These are phyloP conservation scores for Brachypodius melanocephalos DNA, from an alignment of 2,113 vertebrate species.

Conservation along the genomic window DNA sequence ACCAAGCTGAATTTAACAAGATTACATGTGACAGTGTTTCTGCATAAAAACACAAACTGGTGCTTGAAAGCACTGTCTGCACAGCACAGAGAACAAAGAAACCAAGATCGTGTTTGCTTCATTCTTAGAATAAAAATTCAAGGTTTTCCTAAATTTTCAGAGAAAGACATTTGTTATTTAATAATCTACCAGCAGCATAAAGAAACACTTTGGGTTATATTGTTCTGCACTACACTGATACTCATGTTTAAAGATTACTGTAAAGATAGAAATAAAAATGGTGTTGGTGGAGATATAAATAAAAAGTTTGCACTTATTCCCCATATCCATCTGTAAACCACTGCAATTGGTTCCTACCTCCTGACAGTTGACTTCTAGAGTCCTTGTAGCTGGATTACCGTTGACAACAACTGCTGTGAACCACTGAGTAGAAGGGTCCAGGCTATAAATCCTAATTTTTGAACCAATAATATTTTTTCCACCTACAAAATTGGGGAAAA, in stretches of 20 bases:
- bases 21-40: background rate
- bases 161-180: background rate
- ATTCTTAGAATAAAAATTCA: background rate
- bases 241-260: background rate
- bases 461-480: conserved; percentile 79
- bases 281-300: background rate
- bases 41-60: background rate
- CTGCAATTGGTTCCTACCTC: conserved; percentile 66
- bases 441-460: conserved; percentile 79
- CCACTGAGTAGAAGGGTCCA: conserved; percentile 80
- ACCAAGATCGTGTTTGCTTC: background rate
- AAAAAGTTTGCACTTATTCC: background rate
- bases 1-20: background rate
- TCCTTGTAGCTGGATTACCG: conserved; percentile 72
- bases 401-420: conserved; percentile 77
- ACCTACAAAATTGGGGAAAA: conserved; percentile 35
- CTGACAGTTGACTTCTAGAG: conserved; percentile 77
- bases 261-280: background rate
- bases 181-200: background rate
- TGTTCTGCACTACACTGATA: background rate
- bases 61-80: background rate
- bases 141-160: background rate
- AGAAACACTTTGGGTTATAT: background rate
- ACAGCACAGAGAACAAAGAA: background rate
- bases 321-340: background rate